phyloP scores from a whole-genome alignment of 2,888 invertebrate species.

The Brachyptera risi region DNA sequence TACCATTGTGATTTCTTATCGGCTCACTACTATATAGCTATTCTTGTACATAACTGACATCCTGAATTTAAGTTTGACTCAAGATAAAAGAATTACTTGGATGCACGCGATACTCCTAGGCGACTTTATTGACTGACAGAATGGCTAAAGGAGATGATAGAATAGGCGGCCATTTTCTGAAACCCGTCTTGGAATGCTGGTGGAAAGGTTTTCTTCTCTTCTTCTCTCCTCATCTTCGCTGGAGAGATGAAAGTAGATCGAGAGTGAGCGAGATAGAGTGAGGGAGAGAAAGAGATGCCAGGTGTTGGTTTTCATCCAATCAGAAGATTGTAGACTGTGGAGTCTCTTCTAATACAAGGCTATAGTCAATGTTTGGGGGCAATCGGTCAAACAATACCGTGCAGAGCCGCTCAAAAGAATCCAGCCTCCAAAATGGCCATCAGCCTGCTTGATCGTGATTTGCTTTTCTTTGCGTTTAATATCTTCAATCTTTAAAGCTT shows the following conservation, averaged over 20 bases:
- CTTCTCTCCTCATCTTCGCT: not conserved
- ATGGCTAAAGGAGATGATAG: too few species aligned
- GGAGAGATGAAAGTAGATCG: constrained; percentile 10
- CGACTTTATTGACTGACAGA: too few species aligned
- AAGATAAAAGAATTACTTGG: too few species aligned
- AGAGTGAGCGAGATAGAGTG: not conserved
- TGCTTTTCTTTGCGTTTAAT: too few species aligned
- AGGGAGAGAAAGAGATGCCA: not conserved
- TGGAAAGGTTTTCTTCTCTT: constrained; percentile 8
- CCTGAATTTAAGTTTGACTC: too few species aligned
- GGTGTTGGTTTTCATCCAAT: constrained; percentile 2
- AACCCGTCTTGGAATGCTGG: constrained; percentile 2
- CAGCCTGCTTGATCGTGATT: not conserved
- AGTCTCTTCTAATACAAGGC: not conserved
- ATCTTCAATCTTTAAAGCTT: too few species aligned
- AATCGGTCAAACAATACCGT: constrained; percentile 1
- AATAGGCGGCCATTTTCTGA: constrained; percentile 6
- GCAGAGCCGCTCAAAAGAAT: not conserved
- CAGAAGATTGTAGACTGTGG: not conserved
- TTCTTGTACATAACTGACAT: too few species aligned
- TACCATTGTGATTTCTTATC: too few species aligned
- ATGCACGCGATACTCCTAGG: too few species aligned
- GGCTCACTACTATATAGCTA: too few species aligned
- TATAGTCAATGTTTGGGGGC: constrained; percentile 9
- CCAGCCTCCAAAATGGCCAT: constrained; percentile 3